phyloP scores from a whole-genome alignment of 2,113 vertebrate genomes.

The Pachyramphus minor region DNA sequence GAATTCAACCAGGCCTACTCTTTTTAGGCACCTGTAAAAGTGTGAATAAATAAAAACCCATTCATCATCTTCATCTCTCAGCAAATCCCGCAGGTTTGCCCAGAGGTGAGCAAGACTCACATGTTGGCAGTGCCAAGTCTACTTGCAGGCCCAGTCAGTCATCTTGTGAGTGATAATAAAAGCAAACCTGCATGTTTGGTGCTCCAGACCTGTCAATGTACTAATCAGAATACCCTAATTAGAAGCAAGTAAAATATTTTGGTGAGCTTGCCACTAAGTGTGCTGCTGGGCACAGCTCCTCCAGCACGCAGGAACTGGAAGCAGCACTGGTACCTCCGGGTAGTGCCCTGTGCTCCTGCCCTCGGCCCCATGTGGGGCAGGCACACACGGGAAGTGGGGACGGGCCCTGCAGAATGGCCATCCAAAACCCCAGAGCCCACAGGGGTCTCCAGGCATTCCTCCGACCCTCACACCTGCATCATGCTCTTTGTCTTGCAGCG shows the following conservation, averaged over 20 bases:
- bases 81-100: neutral
- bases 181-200: rapidly evolving
- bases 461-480: rapidly evolving
- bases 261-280: neutral
- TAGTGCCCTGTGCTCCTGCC: neutral
- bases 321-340: neutral
- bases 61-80: neutral
- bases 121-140: neutral
- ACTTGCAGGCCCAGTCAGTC: no score
- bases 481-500: neutral
- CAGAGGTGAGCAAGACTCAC: no score
- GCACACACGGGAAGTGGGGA: rapidly evolving
- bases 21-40: neutral
- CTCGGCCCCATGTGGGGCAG: rapidly evolving
- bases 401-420: rapidly evolving
- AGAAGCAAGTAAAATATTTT: neutral
- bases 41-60: neutral
- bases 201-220: neutral
- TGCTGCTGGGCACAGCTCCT: neutral
- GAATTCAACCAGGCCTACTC: neutral
- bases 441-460: neutral
- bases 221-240: neutral
- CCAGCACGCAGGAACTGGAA: neutral
- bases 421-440: rapidly evolving
- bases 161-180: rapidly evolving